Evolutionary conservation across 1,140 invertebrate species (phyloP).

Genomic region (Idris sp.): DNA sequence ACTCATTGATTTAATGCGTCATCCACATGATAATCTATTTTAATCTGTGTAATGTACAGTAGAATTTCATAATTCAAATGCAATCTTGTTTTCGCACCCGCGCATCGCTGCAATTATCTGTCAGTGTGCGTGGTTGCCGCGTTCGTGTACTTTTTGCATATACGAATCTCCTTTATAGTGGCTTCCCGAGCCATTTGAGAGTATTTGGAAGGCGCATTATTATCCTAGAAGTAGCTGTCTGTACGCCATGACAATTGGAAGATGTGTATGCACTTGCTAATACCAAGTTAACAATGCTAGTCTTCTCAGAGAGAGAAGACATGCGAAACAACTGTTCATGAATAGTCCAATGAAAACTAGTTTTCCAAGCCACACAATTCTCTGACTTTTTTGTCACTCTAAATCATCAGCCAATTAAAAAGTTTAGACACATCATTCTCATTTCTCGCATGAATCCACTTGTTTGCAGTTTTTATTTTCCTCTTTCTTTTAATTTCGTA

Average conservation of each 20-base stretch:
- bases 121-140: conserved; percentile 18
- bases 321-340: conserved; percentile 49
- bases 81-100: conserved; percentile 39
- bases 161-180: conserved; percentile 36
- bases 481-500: too few species aligned
- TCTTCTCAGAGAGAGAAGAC: conserved; percentile 45
- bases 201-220: conserved; percentile 53
- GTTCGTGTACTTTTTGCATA: conserved; percentile 12
- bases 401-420: conserved; percentile 58
- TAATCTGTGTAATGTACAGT: conserved; percentile 47
- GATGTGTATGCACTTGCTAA: conserved; percentile 48
- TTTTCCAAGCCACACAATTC: conserved; percentile 27
- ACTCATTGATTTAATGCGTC: conserved; percentile 34
- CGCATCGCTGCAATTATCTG: conserved; percentile 26
- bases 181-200: conserved; percentile 50
- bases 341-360: conserved; percentile 49
- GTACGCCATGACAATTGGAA: conserved; percentile 54
- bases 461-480: too few species aligned
- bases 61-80: conserved; percentile 38
- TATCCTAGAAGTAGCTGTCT: conserved; percentile 45
- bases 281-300: conserved; percentile 52
- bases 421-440: conserved; percentile 43
- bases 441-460: conserved; percentile 1
- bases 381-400: conserved; percentile 29
- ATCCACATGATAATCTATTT: conserved; percentile 46